Evolutionary conservation across 2,888 invertebrate species (phyloP).

Genomic region (Cheilosia soror): DNA sequence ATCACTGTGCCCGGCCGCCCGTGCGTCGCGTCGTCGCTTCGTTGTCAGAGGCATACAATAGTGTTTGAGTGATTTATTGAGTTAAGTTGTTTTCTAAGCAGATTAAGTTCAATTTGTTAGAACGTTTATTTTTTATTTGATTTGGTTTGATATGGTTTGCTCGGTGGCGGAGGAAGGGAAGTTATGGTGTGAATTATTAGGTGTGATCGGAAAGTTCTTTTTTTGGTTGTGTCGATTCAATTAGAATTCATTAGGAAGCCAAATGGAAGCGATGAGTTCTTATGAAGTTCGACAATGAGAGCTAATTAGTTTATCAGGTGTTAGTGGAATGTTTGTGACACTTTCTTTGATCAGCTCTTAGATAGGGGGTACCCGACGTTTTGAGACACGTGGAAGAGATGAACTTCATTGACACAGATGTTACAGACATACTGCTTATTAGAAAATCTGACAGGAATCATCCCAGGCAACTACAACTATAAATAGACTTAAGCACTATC

Average conservation of each 20-base stretch:
- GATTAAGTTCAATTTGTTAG: conserved; percentile 55
- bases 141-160: background rate
- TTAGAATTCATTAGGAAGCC: conserved; percentile 29
- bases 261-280: conserved; percentile 6
- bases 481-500: too few species aligned
- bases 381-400: too few species aligned
- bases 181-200: conserved; percentile 14
- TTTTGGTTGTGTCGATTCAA: conserved; percentile 10
- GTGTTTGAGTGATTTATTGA: conserved; percentile 55
- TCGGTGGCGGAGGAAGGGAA: background rate
- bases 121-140: conserved; percentile 8
- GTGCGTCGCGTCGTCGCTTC: too few species aligned
- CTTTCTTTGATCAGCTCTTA: too few species aligned
- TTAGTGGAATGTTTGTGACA: too few species aligned
- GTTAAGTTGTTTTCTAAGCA: conserved; percentile 41
- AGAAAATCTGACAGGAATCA: too few species aligned
- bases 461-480: too few species aligned
- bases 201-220: conserved; percentile 28
- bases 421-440: too few species aligned
- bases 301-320: conserved; percentile 30
- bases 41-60: conserved; percentile 8
- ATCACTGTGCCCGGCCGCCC: background rate
- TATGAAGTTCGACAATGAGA: background rate
- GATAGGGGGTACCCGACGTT: too few species aligned
- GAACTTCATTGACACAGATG: too few species aligned